These are phyloP conservation scores for Eugnorisma glareosa DNA, from an alignment of 2,888 invertebrate genomes.

Conservation along the genomic window DNA sequence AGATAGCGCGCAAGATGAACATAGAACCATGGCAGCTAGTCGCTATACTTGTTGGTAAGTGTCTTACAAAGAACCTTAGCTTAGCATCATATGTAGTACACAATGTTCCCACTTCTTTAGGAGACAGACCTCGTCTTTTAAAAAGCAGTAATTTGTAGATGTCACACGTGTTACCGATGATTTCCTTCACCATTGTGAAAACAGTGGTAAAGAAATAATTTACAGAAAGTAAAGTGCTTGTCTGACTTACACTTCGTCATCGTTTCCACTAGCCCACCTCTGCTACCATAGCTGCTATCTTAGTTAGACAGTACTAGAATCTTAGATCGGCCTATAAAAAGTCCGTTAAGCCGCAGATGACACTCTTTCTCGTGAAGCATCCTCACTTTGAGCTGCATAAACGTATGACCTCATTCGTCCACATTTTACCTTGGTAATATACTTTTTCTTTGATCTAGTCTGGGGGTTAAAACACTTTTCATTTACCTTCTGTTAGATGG, in stretches of 20 bases:
- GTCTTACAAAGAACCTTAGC: constrained; percentile 19
- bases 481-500: not conserved
- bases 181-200: not conserved
- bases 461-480: not conserved
- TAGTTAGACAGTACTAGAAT: not conserved
- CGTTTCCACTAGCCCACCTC: not conserved
- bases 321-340: not conserved
- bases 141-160: not conserved
- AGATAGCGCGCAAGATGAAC: constrained; percentile 93
- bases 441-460: not conserved
- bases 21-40: constrained; percentile 96
- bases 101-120: not conserved
- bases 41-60: constrained; percentile 95
- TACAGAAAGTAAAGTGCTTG: not conserved
- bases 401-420: constrained; percentile 25
- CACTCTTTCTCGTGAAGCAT: constrained; percentile 13
- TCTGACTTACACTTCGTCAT: not conserved
- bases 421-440: not conserved
- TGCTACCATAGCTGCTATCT: not conserved
- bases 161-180: not conserved
- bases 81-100: not conserved
- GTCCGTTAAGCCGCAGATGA: not conserved
- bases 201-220: not conserved
- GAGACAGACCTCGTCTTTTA: not conserved
- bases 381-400: constrained; percentile 30